These are phyloP conservation scores for Oryzias sinensis DNA, from an alignment of 2,797 vertebrate genomes.

Conservation along the genomic window DNA sequence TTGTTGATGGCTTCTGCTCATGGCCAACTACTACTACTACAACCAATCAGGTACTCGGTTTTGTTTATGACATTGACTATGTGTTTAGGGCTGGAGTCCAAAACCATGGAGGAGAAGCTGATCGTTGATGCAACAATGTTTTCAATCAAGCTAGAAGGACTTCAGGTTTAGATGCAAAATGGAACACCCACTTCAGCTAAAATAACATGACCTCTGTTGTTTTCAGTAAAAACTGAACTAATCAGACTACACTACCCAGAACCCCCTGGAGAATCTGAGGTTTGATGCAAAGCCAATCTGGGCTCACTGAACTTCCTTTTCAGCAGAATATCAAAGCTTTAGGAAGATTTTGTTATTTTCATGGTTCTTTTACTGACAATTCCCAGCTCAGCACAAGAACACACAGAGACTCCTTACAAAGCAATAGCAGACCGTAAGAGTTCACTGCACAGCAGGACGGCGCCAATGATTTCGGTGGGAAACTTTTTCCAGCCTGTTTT, in stretches of 20 bases:
- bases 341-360: conserved; percentile 53
- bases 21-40: no score
- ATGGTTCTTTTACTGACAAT: conserved; percentile 65
- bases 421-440: conserved; percentile 37
- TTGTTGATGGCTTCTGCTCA: no score
- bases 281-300: conserved; percentile 24
- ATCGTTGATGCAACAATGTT: no score
- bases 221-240: conserved; percentile 36
- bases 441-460: conserved; percentile 22
- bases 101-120: no score
- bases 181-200: no score
- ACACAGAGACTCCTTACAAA: conserved; percentile 56
- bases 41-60: no score
- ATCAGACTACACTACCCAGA: conserved; percentile 13
- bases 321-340: conserved; percentile 41
- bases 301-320: conserved; percentile 25
- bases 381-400: conserved; percentile 57
- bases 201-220: conserved; percentile 6
- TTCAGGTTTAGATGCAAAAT: no score
- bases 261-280: conserved; percentile 2
- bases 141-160: no score
- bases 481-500: conserved; percentile 29
- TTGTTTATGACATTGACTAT: no score
- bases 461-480: conserved; percentile 31
- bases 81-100: no score